phyloP scores from a whole-genome alignment of 2,113 vertebrate species.

The human (Homo sapiens) region DNA sequence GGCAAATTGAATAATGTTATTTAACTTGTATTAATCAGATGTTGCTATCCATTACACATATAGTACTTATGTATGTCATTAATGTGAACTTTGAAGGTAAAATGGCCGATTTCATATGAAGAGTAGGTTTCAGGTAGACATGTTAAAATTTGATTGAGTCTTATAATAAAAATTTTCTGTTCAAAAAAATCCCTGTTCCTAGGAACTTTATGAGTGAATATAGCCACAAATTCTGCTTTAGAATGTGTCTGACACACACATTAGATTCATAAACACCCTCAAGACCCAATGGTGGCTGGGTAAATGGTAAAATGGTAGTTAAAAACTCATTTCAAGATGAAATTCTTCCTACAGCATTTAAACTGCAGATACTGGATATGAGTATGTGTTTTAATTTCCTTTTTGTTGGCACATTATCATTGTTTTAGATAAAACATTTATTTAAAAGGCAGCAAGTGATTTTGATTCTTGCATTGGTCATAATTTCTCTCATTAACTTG shows the following conservation, averaged over 20 bases:
- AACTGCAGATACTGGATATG: not conserved
- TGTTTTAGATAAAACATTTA: slow-evolving; percentile 24
- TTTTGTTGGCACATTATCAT: not conserved
- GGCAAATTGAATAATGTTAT: slow-evolving; percentile 30
- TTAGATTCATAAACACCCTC: not conserved
- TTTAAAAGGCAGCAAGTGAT: slow-evolving; percentile 19
- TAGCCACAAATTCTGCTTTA: slow-evolving; percentile 3
- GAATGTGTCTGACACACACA: not conserved
- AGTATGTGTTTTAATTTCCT: slow-evolving; percentile 51
- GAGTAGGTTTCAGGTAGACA: not conserved
- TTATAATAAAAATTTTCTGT: slow-evolving; percentile 45
- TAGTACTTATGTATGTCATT: not conserved
- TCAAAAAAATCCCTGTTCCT: slow-evolving; percentile 18
- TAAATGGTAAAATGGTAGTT: no score
- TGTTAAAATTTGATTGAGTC: slow-evolving; percentile 30
- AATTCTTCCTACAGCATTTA: slow-evolving; percentile 7
- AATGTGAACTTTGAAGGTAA: not conserved
- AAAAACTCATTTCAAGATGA: slow-evolving; percentile 45
- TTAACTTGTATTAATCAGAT: slow-evolving; percentile 53
- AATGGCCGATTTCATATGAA: not conserved
- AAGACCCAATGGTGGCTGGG: not conserved
- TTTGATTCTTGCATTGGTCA: not conserved
- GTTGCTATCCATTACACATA: not conserved
- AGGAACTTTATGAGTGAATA: slow-evolving; percentile 37
- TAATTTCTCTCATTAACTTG: slow-evolving; percentile 36